Base-by-base conservation (phyloP, 2,888 invertebrate species). In the Tipula confusa region DNA sequence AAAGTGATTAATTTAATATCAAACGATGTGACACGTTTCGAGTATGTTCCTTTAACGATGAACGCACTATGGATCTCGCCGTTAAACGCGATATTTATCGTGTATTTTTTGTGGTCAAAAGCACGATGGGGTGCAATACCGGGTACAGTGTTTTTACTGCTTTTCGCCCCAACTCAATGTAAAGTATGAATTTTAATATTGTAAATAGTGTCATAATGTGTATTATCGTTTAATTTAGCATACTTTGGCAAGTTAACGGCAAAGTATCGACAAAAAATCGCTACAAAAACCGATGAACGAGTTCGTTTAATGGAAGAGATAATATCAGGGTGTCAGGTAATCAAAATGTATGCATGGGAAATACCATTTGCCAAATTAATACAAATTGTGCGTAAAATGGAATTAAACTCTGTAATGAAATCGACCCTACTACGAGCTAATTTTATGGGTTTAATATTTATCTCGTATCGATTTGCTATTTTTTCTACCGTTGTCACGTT, bases 281-380 rank as follows among this genome's bases (percentile, higher is more conserved):
- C 94, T 0, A 86, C 90, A 1, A 91, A 92, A 87, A 93, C 95
- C 0, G 96, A 96, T 87, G 93, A 94, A 86, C 90, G 96, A 84
- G 93, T 96, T 0, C 91, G 93, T 33, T 88, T 95, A 13, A 95
- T 95, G 95, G 94, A 94, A 86, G 96, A 94, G 88, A 92, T 94
- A 81, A 91, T 94, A 48, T 91, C 91, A 0, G 93, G 93, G 0
- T 93, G 94, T 86, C 90, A 93, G 91, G 95, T 97, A 1, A 95
- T 97, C 85, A 97, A 97, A 91, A 96, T 97, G 96, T 97, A 97
- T 88, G 95, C 96, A 0, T 97, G 97, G 94, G 97, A 97, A 88
- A 93, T 93, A 86, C 95, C 96, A 0, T 97, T 97, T 87, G 93
- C 94, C 82, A 92, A 93, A 86, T 91, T 96, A 28, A 93, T 97